Percentiles rank a stretch among this genome's conserved stretches.
phyloP scores from a whole-genome alignment of 2,797 vertebrate genomes.

The Ispidina lecontei region DNA sequence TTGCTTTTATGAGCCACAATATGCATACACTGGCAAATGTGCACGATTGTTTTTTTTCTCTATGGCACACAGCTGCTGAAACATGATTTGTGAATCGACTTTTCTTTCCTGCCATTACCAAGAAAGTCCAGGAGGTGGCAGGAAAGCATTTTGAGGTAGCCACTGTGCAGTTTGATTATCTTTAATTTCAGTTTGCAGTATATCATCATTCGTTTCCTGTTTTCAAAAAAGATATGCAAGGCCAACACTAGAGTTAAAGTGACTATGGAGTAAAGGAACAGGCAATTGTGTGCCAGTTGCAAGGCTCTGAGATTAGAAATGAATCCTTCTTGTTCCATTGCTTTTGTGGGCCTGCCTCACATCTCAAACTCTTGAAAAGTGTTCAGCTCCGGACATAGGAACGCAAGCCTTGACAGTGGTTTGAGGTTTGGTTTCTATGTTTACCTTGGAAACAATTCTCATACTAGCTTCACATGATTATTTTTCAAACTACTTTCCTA shows the following conservation, averaged over 20 bases:
- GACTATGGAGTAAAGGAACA: neutral
- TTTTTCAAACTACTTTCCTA: neutral
- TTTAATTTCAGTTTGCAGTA: neutral
- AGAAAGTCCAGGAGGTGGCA: slow-evolving; percentile 18
- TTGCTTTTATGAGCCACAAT: neutral
- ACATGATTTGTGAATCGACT: fast-evolving
- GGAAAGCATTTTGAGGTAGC: neutral
- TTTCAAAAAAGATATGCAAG: neutral
- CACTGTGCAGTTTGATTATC: too few relatives aligned
- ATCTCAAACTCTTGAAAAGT: neutral
- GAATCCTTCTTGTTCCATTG: neutral
- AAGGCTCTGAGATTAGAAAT: neutral
- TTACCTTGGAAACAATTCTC: neutral
- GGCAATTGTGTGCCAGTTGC: neutral
- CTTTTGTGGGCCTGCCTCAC: neutral
- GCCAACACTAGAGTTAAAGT: neutral
- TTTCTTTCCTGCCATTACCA: neutral
- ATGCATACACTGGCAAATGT: fast-evolving
- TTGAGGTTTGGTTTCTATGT: neutral
- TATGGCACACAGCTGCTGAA: fast-evolving
- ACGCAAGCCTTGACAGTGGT: neutral
- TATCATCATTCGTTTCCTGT: fast-evolving
- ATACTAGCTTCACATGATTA: neutral
- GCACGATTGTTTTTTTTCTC: fast-evolving
- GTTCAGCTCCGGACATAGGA: neutral